Conservation (phyloP, 2,113 vertebrate genomes). For the Xenopus borealis region DNA sequence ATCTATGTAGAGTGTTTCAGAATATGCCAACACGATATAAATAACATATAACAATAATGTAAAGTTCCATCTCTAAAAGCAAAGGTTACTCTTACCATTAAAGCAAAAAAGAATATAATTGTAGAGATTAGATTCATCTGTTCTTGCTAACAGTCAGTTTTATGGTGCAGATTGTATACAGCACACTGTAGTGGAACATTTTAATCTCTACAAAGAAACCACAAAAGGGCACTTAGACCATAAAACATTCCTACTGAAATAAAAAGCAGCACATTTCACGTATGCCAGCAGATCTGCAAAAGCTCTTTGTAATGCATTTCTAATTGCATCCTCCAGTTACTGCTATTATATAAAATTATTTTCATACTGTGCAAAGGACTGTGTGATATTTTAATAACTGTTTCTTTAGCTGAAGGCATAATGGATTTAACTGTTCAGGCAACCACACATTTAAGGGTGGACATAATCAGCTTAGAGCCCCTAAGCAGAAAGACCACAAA, state of each 20-base stretch:
- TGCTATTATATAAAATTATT: neutral
- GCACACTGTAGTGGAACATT: neutral
- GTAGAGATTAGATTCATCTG: too few species aligned
- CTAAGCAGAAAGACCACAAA: too few species aligned
- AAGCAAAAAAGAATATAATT: too few species aligned
- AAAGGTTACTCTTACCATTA: too few species aligned
- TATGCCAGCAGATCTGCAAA: constrained; percentile 10
- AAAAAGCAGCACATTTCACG: neutral
- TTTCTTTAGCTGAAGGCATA: neutral
- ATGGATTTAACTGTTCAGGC: too few species aligned
- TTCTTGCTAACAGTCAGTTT: too few species aligned
- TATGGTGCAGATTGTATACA: neutral
- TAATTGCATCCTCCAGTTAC: constrained; percentile 16
- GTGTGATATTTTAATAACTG: neutral
- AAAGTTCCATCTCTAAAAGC: too few species aligned
- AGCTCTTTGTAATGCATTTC: constrained; percentile 1
- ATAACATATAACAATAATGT: too few species aligned
- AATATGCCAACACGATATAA: too few species aligned
- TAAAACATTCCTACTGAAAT: constrained; percentile 20
- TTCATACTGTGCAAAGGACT: neutral
- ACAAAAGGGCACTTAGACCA: neutral
- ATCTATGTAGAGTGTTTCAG: too few species aligned
- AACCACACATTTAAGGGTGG: too few species aligned
- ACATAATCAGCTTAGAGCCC: too few species aligned
- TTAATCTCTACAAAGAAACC: neutral